Evolutionary conservation across 2,113 vertebrate genomes (phyloP), one percentile per base, ranked within the genome.

Genomic region (Lophotis ruficrista): DNA sequence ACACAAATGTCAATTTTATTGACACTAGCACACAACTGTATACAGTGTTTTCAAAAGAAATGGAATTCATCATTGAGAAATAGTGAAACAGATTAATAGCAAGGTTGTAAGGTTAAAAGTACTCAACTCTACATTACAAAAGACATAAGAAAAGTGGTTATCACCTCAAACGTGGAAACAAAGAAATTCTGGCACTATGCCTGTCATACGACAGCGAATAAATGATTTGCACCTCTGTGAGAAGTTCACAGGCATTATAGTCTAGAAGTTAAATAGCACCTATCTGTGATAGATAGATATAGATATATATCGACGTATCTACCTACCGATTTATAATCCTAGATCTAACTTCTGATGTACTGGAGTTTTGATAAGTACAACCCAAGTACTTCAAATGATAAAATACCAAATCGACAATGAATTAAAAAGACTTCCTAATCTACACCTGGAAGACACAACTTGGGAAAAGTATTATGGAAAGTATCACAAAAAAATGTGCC

Each of bases 1-100:
- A 98, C 97, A 98, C 98, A 98, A 97, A 98, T 97, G 97, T 98
- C 95, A 96, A 98, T 98, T 99, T 99, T 99, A 99, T 99, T 99
- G 98, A 99, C 98, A 98, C 98, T 98, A 98, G 98, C 98, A 98
- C 97, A 99, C 97, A 99, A 97, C 98, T 96, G 97, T 94, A 98
- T 98, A 99, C 98, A 99, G 98, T 97, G 95, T 98, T 97, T 97
- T 97, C 86, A 93, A 97, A 98, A 98, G 97, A 97, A 97, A 94
- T 91, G 85, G 92, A 97, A 97, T 96, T 92, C 80, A 96, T 97
- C 85, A 97, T 95, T 96, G 87, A 97, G 97, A 97, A 97, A 98
- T 93, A 97, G 92, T 94, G 96, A 98, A 97, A 97, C 96, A 96
- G 95, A 93, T 96, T 87, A 96, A 90, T 97, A 98, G 95, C 86